Conservation (phyloP, 1,140 invertebrate genomes). For the Camponotus vicinus region DNA sequence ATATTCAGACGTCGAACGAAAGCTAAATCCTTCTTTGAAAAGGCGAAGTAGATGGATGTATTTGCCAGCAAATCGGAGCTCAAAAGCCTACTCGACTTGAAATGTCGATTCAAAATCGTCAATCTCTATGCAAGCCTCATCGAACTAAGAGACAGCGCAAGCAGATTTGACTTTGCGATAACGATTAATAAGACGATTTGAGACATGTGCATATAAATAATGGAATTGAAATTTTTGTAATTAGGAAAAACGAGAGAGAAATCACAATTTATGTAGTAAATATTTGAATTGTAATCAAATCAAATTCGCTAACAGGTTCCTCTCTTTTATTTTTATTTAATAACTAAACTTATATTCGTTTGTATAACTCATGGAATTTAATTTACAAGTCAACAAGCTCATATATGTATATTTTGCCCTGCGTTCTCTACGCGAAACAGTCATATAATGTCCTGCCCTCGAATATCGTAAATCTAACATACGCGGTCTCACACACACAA, state of each 20-base stretch:
- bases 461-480: not conserved
- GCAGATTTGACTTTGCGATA: slow-evolving; percentile 47
- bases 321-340: not conserved
- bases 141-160: slow-evolving; percentile 50
- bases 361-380: too few species aligned
- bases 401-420: not conserved
- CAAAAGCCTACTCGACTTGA: slow-evolving; percentile 64
- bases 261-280: not conserved
- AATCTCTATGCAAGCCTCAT: slow-evolving; percentile 57
- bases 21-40: slow-evolving; percentile 41
- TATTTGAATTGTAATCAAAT: slow-evolving; percentile 4
- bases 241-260: slow-evolving; percentile 3
- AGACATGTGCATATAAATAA: not conserved
- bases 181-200: slow-evolving; percentile 51
- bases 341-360: not conserved
- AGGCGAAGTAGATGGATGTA: slow-evolving; percentile 35
- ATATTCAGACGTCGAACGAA: not conserved
- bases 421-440: not conserved
- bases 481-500: slow-evolving; percentile 33
- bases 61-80: slow-evolving; percentile 49
- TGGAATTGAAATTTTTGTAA: not conserved
- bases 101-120: slow-evolving; percentile 55
- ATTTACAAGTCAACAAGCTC: not conserved
- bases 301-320: not conserved
- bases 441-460: not conserved